phyloP scores from a whole-genome alignment of 2,113 vertebrate genomes.

The Octodon degus region DNA sequence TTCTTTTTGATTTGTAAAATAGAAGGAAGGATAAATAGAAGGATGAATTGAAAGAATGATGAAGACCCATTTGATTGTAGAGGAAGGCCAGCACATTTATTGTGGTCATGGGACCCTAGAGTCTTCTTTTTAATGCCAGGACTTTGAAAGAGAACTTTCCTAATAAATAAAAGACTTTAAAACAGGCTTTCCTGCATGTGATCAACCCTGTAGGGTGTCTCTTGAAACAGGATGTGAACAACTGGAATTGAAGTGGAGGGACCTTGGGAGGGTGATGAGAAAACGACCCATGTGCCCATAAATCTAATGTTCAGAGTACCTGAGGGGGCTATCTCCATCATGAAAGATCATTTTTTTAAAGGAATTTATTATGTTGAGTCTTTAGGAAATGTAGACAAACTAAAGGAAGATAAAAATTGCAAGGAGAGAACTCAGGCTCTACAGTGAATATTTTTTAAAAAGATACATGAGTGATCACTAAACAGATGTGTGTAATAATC shows the following conservation, averaged over 20 bases:
- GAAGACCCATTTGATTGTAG: neutral
- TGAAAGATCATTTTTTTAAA: conserved; percentile 68
- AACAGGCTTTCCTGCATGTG: conserved; percentile 83
- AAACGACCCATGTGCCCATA: conserved; percentile 76
- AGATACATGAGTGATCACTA: neutral
- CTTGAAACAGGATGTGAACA: conserved; percentile 86
- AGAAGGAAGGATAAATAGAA: conserved; percentile 13
- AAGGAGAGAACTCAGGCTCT: conserved; percentile 55
- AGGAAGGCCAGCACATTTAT: conserved; percentile 63
- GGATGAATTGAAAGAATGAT: conserved; percentile 33
- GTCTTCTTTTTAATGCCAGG: conserved; percentile 81
- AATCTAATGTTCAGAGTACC: conserved; percentile 81
- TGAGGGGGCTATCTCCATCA: conserved; percentile 68
- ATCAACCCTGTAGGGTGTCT: conserved; percentile 83
- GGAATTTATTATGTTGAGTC: conserved; percentile 59
- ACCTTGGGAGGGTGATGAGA: conserved; percentile 83
- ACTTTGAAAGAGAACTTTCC: conserved; percentile 83
- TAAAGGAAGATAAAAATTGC: conserved; percentile 47
- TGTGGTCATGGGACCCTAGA: conserved; percentile 79
- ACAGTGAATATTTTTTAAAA: conserved; percentile 52
- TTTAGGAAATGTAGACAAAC: conserved; percentile 50
- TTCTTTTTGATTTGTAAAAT: conserved; percentile 34
- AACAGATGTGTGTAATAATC: conserved; percentile 60
- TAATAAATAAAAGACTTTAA: conserved; percentile 84
- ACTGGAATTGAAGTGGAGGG: conserved; percentile 82